These are phyloP conservation scores for Neoarius graeffei DNA, from an alignment of 2,113 vertebrate genomes.

Conservation along the genomic window DNA sequence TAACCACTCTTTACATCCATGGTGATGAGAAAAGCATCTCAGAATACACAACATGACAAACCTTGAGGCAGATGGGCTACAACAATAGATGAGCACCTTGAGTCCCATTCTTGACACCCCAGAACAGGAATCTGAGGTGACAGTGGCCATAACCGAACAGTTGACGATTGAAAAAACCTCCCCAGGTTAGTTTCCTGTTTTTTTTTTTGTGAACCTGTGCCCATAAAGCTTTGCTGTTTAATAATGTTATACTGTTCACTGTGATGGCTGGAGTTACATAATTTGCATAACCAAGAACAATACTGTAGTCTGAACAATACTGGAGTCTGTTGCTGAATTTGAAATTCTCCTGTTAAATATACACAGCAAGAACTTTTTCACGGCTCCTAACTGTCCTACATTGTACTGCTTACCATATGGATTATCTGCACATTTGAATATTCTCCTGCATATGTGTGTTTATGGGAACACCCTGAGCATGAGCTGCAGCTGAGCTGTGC, in stretches of 20 bases:
- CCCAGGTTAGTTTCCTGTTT: not conserved
- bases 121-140: not conserved
- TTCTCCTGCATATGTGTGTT: slow-evolving; percentile 26
- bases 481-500: slow-evolving; percentile 21
- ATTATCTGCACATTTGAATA: slow-evolving; percentile 49
- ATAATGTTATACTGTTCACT: not conserved
- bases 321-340: not conserved
- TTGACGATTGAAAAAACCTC: not conserved
- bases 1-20: not conserved
- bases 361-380: slow-evolving; percentile 18
- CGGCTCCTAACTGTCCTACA: slow-evolving; percentile 44
- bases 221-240: not conserved
- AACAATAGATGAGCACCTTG: not conserved
- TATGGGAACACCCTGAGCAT: not conserved
- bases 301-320: slow-evolving; percentile 30
- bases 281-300: slow-evolving; percentile 41
- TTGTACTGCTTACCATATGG: slow-evolving; percentile 4
- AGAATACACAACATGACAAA: not conserved
- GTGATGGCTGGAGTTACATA: not conserved
- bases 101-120: not conserved
- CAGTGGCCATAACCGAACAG: not conserved
- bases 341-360: not conserved
- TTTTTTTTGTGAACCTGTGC: not conserved
- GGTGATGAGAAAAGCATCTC: not conserved
- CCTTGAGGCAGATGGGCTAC: not conserved